phyloP scores from a whole-genome alignment of 1,140 invertebrate species.

The Ctenoplectra terminalis region DNA sequence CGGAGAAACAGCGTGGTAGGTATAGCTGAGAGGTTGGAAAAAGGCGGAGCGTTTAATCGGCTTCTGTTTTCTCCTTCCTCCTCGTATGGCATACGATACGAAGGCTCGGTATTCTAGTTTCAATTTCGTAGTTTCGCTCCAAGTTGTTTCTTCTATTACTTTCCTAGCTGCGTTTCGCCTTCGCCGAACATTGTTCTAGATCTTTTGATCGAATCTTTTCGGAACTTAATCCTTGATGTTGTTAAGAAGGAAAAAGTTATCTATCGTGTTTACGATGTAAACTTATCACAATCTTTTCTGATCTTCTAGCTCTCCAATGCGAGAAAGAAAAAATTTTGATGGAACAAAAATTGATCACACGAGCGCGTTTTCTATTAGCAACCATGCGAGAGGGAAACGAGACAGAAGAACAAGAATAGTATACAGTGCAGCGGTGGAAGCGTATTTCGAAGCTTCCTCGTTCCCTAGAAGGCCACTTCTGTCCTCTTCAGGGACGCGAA shows the following conservation, averaged over 20 bases:
- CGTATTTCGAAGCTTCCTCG: constrained; percentile 39
- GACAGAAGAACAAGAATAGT: constrained; percentile 8
- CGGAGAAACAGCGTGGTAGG: background rate
- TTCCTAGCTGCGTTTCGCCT: background rate
- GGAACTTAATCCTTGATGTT: background rate
- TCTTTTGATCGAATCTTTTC: background rate
- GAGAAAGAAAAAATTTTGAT: too few species aligned
- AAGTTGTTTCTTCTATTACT: background rate
- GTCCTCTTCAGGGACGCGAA: constrained; percentile 51
- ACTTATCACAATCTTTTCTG: too few species aligned
- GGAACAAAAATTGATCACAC: background rate
- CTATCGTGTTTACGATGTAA: too few species aligned
- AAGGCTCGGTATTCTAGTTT: constrained; percentile 5
- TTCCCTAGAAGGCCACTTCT: constrained; percentile 54
- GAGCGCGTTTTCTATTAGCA: background rate
- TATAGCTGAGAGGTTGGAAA: background rate
- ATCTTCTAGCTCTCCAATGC: too few species aligned
- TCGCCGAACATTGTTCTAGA: background rate
- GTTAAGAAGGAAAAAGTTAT: background rate
- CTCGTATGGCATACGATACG: background rate
- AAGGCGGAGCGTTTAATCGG: constrained; percentile 49
- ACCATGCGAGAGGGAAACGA: background rate
- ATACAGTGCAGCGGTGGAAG: background rate
- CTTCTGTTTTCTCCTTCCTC: constrained; percentile 16
- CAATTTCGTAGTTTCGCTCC: background rate